These are phyloP conservation scores for Microcebus jonahi DNA, from an alignment of 2,113 vertebrate genomes.

Conservation along the genomic window DNA sequence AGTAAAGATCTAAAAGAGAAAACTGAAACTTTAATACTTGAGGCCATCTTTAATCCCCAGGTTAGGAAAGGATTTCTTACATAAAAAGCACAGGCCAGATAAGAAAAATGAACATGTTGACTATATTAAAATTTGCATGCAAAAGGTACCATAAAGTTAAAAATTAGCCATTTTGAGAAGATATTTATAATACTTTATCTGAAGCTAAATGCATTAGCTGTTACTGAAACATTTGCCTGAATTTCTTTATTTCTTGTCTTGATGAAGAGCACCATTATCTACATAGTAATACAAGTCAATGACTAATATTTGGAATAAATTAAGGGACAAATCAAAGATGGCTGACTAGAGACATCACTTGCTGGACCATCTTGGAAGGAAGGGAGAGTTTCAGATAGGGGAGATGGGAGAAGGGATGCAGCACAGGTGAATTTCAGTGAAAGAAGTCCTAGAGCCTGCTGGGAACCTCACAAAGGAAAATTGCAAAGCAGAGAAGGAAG, in stretches of 20 bases:
- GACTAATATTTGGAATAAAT: background rate
- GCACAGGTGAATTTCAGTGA: too few relatives aligned
- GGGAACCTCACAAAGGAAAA: too few relatives aligned
- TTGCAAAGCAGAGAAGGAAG: too few relatives aligned
- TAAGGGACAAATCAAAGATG: background rate
- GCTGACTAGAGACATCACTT: too few relatives aligned
- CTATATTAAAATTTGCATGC: background rate
- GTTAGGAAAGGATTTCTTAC: background rate
- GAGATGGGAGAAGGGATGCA: too few relatives aligned
- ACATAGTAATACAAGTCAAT: background rate
- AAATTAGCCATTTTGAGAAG: constrained; percentile 34
- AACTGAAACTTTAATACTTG: background rate
- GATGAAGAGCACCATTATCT: constrained; percentile 3
- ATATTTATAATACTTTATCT: background rate
- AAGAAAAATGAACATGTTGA: background rate
- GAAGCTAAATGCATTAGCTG: background rate
- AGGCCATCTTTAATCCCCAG: background rate
- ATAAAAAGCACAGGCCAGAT: background rate
- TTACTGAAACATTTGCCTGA: background rate
- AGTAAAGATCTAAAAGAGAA: background rate
- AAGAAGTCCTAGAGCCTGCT: too few relatives aligned
- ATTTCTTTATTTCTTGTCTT: background rate
- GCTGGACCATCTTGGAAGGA: too few relatives aligned
- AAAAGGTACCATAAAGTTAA: constrained; percentile 17
- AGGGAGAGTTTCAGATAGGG: too few relatives aligned